Conservation (phyloP, 2,113 vertebrate species). For the Odocoileus virginianus region DNA sequence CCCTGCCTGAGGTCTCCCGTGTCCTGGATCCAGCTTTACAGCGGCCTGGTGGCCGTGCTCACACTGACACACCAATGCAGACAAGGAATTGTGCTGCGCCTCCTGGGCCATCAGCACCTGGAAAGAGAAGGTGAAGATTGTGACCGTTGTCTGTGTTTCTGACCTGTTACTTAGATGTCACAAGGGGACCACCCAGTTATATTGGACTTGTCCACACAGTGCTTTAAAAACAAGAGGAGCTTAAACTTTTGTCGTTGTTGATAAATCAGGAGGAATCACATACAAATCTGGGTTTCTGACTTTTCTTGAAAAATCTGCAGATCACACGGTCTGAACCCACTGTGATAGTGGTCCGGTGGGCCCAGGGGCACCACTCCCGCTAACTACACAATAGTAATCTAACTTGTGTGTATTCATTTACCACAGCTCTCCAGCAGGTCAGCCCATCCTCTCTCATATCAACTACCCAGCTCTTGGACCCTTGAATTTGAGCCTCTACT, state of each 20-base stretch:
- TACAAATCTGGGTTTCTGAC: not conserved
- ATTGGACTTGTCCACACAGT: not conserved
- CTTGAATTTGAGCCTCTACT: not conserved
- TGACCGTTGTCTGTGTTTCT: not conserved
- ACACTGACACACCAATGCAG: rapidly evolving
- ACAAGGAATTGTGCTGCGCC: too few relatives aligned
- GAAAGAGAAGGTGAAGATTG: not conserved
- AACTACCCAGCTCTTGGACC: not conserved
- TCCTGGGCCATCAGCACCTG: not conserved
- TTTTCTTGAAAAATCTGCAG: not conserved
- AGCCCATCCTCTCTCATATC: not conserved
- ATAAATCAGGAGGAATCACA: not conserved
- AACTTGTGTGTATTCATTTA: not conserved
- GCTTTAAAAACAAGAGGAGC: not conserved
- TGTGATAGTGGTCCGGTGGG: not conserved
- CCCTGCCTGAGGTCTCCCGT: not conserved
- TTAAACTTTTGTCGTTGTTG: not conserved
- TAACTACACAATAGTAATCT: not conserved
- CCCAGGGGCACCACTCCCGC: not conserved
- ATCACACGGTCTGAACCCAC: not conserved
- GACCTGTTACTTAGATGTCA: not conserved
- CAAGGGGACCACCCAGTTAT: not conserved
- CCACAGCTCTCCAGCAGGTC: not conserved
- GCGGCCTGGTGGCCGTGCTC: rapidly evolving
- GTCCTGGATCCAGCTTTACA: not conserved